Evolutionary conservation across 1,140 invertebrate genomes (phyloP).

Genomic region (Bombus polaris): DNA sequence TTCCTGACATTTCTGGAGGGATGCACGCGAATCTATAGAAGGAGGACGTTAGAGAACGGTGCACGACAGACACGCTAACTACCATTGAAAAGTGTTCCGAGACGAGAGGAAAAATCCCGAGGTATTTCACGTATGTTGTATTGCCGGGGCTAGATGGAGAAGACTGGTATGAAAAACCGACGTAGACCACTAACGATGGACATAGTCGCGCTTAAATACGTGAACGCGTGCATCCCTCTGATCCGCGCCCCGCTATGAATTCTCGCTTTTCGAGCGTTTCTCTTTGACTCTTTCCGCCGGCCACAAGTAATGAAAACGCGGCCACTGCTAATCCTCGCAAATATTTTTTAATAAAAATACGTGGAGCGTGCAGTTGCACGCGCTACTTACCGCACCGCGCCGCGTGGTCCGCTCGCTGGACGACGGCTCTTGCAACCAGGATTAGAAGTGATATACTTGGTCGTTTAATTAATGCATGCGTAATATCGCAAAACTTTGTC

Average conservation of each 20-base stretch:
- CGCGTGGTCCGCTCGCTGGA: background rate
- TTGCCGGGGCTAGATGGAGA: constrained; percentile 16
- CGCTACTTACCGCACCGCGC: constrained; percentile 10
- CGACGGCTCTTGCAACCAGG: background rate
- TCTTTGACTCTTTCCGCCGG: constrained; percentile 35
- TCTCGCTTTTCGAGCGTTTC: constrained; percentile 35
- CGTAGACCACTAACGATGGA: constrained; percentile 49
- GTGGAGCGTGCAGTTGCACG: constrained; percentile 28
- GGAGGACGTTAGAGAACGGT: no score
- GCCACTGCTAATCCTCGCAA: constrained; percentile 51
- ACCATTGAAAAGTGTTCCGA: constrained; percentile 45
- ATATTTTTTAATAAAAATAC: constrained; percentile 64
- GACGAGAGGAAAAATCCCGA: constrained; percentile 19
- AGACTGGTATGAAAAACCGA: constrained; percentile 22
- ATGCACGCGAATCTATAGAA: background rate
- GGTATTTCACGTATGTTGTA: constrained; percentile 13
- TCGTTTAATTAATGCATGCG: constrained; percentile 36
- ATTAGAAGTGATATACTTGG: constrained; percentile 36
- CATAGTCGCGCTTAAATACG: constrained; percentile 51
- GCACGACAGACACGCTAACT: constrained; percentile 31
- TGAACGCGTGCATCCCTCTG: constrained; percentile 17
- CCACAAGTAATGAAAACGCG: constrained; percentile 57
- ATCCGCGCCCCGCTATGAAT: constrained; percentile 32
- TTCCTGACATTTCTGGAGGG: background rate
- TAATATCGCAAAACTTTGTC: constrained; percentile 35